phyloP scores from a whole-genome alignment of 64 coral and sea anemone genomes.

The Dendrophyllia cribrosa region DNA sequence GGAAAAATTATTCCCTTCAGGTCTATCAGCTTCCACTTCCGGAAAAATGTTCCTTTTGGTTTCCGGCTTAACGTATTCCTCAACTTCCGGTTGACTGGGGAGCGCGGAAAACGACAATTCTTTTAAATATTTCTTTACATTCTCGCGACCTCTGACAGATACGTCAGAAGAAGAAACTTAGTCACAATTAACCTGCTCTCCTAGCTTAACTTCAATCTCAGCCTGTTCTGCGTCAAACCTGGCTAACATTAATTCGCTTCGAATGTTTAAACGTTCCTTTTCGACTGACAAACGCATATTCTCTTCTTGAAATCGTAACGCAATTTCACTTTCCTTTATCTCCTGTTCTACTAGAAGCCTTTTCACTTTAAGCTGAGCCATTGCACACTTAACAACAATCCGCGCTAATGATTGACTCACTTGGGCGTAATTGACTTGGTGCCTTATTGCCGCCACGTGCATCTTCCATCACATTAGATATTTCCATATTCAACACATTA shows the following conservation, averaged over 20 bases:
- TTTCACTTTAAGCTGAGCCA: slow-evolving; percentile 34
- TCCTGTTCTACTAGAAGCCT: slow-evolving; percentile 1
- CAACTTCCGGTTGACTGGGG: neutral
- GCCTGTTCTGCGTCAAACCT: neutral
- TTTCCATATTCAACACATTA: neutral
- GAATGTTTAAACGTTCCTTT: neutral
- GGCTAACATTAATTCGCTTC: neutral
- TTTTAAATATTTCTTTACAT: neutral
- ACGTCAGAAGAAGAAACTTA: neutral
- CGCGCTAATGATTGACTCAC: neutral
- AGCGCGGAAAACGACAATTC: neutral
- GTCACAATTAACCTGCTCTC: neutral
- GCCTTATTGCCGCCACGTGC: neutral
- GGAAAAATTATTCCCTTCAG: neutral
- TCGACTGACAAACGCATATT: too few species aligned
- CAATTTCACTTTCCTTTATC: slow-evolving; percentile 3
- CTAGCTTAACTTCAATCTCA: neutral
- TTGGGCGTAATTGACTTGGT: neutral
- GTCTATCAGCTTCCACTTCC: neutral
- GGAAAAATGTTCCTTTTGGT: neutral
- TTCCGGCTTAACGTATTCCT: neutral
- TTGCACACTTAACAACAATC: neutral
- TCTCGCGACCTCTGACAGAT: neutral
- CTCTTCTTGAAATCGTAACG: neutral
- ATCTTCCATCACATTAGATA: neutral